Conservation (phyloP, 2,888 invertebrate genomes). For the Parapristionchus giblindavisi region DNA sequence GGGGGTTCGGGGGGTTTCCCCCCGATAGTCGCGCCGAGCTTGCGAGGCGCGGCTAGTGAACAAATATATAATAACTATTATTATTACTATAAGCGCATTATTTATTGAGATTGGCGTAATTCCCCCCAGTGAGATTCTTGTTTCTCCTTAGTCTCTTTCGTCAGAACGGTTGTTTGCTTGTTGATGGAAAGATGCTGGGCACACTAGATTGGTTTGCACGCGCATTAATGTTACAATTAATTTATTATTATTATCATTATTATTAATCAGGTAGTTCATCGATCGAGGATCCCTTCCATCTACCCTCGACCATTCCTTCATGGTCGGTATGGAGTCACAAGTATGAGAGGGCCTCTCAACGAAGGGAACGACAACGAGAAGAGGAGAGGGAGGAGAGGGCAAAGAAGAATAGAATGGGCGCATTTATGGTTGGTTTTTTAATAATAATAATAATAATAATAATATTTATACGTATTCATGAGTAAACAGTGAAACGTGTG, state of each 20-base stretch:
- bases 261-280: constrained; percentile 4
- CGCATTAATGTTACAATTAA: neutral
- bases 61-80: too few relatives aligned
- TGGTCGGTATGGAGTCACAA: constrained; percentile 34
- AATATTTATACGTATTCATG: too few relatives aligned
- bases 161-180: neutral
- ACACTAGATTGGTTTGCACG: neutral
- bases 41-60: too few relatives aligned
- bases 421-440: constrained; percentile 20
- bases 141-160: neutral
- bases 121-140: too few relatives aligned
- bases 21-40: too few relatives aligned
- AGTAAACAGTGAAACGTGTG: too few relatives aligned
- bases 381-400: constrained; percentile 27
- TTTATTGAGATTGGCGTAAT: too few relatives aligned
- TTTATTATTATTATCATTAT: neutral
- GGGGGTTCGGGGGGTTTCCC: too few relatives aligned
- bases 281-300: constrained; percentile 44
- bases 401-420: constrained; percentile 12
- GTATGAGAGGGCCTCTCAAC: constrained; percentile 32
- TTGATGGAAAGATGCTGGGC: constrained; percentile 27
- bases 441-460: too few relatives aligned
- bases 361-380: neutral
- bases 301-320: constrained; percentile 22
- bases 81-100: too few relatives aligned